phyloP scores from a whole-genome alignment of 2,113 vertebrate species.

The Suricata suricatta region DNA sequence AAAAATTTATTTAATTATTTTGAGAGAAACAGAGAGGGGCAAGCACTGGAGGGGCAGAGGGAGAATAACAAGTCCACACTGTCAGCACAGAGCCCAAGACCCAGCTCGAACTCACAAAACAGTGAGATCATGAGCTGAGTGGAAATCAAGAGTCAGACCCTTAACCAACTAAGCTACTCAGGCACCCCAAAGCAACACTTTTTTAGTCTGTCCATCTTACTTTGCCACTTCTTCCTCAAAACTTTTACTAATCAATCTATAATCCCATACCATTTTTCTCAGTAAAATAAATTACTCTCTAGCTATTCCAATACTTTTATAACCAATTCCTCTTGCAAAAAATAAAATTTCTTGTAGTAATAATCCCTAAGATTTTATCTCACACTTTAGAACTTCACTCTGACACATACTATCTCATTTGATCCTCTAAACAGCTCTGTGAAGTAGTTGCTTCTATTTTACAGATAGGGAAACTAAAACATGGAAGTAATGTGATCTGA shows the following conservation, averaged over 20 bases:
- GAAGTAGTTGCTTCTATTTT: background rate
- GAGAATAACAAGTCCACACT: too few species aligned
- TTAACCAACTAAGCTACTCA: too few species aligned
- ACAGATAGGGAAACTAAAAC: background rate
- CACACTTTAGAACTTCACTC: background rate
- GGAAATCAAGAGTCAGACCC: too few species aligned
- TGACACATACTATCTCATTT: background rate
- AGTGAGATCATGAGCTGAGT: too few species aligned
- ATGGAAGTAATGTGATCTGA: background rate
- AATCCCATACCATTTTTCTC: background rate
- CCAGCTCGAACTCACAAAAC: too few species aligned
- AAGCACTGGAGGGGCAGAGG: too few species aligned
- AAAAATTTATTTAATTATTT: too few species aligned
- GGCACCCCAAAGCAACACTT: too few species aligned
- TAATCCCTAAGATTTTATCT: background rate
- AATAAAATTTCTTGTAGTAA: background rate
- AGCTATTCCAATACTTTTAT: background rate
- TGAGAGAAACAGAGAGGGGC: too few species aligned
- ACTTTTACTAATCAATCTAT: background rate
- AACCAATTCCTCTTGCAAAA: background rate
- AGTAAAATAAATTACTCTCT: background rate
- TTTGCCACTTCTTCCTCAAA: background rate
- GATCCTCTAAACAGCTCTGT: background rate
- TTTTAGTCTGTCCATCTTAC: constrained; percentile 16
- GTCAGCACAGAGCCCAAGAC: too few species aligned